Base-by-base conservation (phyloP, 2,888 invertebrate species). In the Galerucella calmariensis region DNA sequence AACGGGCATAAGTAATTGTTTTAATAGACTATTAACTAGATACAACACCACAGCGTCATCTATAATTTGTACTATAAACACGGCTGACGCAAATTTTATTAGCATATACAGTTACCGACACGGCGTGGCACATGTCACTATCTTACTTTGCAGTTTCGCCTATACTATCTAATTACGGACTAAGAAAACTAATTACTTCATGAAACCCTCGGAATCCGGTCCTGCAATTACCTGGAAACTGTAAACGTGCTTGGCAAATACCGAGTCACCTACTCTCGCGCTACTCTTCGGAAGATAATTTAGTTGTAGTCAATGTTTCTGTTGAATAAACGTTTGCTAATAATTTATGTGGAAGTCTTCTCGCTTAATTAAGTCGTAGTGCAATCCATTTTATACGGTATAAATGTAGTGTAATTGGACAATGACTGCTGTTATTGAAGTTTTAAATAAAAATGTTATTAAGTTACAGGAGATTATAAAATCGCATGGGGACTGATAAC, bases 111-210 rank as follows among this genome's bases (percentile, higher is more conserved):
- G 27, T 63, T 69, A 35, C 27, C 66, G 14, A 12, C 44, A 53
- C 66, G 12, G 58, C 58, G 48, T 14, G 66, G 56, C 65, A 72
- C 59, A 67, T 66, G 66, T 72, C 27, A 72, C 66, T 66, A 72
- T 24, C 58, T 66, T 24, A 46, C 24, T 67, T n/a, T 27, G 63
- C 65, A 59, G 66, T 65, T 72, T 72, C 59, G 14, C 56, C 51
- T 73, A 56, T 62, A 73, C 65, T 69, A 63, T 67, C 73, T 75
- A 75, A 75, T 75, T 73, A 73, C 69, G 75, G 73, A 62, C 73
- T 75, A 75, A 73, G 75, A 70, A 65, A 73, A 75, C 75, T 73
- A 75, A 75, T 75, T 75, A 75, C 46, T 48, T 48, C 35, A 61
- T 59, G 24, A 67, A 63, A 75, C 70, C 51, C 63, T 48, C 48